A percentile compares a stretch with the other conserved stretches of the same genome.
phyloP scores from a whole-genome alignment of 2,113 vertebrate genomes.

The Neopipo cinnamomea region DNA sequence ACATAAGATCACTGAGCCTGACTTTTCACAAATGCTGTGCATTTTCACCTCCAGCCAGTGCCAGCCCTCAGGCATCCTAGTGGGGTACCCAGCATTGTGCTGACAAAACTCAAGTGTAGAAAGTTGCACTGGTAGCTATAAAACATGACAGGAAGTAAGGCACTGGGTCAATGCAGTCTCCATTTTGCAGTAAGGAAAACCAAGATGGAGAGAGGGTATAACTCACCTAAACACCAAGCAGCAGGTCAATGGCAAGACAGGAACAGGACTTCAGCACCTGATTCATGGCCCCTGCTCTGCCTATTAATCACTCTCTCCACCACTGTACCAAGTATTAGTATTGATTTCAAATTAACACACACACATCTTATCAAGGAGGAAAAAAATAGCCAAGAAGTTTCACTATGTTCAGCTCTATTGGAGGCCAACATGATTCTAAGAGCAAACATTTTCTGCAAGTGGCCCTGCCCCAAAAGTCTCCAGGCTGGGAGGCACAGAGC shows the following conservation, averaged over 20 bases:
- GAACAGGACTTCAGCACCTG: background rate
- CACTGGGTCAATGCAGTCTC: background rate
- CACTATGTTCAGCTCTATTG: background rate
- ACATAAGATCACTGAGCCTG: background rate
- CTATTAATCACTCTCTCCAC: background rate
- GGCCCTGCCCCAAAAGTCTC: background rate
- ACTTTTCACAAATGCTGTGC: background rate
- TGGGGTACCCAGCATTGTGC: background rate
- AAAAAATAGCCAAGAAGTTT: background rate
- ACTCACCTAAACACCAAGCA: background rate
- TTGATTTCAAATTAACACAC: constrained; percentile 52
- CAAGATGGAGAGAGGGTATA: background rate
- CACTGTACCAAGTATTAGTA: background rate
- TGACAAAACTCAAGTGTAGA: background rate
- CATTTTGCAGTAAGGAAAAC: background rate
- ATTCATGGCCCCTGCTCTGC: background rate
- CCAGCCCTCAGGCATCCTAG: background rate
- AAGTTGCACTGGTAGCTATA: background rate
- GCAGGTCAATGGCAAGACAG: background rate
- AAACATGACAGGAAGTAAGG: background rate
- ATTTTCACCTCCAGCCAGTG: background rate
- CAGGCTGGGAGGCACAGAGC: background rate
- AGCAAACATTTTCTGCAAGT: background rate
- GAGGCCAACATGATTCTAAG: background rate
- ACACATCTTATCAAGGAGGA: background rate